Percentiles rank a stretch among this genome's conserved stretches.
Conservation (phyloP, 2,888 invertebrate species). For the Ganaspis brasiliensis region DNA sequence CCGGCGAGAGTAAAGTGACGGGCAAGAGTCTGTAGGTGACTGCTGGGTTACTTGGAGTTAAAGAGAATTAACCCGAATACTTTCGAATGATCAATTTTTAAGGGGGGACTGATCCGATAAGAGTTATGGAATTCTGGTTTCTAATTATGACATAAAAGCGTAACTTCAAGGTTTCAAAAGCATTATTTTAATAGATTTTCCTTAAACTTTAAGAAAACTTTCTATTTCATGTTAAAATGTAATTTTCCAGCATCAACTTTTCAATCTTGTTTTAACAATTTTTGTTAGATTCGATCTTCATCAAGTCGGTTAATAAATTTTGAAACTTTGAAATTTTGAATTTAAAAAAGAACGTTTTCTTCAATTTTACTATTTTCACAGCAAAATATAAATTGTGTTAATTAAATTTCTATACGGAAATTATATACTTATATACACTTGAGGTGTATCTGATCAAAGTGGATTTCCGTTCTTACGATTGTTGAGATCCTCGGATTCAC, state of each 20-base stretch:
- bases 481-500: constrained; percentile 61
- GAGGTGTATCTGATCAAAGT: neutral
- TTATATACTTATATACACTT: neutral
- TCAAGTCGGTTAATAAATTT: too few relatives aligned
- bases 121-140: constrained; percentile 37
- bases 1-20: constrained; percentile 46
- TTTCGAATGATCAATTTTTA: constrained; percentile 70
- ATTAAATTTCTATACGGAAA: constrained; percentile 35
- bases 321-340: too few relatives aligned
- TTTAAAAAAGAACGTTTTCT: too few relatives aligned
- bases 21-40: constrained; percentile 62
- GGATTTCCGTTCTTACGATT: constrained; percentile 1
- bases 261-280: too few relatives aligned
- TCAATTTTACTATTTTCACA: too few relatives aligned
- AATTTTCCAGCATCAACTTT: too few relatives aligned
- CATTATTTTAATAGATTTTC: constrained; percentile 12
- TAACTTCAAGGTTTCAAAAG: constrained; percentile 19
- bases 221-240: too few relatives aligned
- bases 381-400: neutral
- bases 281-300: too few relatives aligned
- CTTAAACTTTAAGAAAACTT: neutral
- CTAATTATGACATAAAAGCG: constrained; percentile 37
- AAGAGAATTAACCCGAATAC: constrained; percentile 70
- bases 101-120: constrained; percentile 54
- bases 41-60: constrained; percentile 65